phyloP scores from a whole-genome alignment of 2,797 vertebrate species.

The Enteromius mattozi region DNA sequence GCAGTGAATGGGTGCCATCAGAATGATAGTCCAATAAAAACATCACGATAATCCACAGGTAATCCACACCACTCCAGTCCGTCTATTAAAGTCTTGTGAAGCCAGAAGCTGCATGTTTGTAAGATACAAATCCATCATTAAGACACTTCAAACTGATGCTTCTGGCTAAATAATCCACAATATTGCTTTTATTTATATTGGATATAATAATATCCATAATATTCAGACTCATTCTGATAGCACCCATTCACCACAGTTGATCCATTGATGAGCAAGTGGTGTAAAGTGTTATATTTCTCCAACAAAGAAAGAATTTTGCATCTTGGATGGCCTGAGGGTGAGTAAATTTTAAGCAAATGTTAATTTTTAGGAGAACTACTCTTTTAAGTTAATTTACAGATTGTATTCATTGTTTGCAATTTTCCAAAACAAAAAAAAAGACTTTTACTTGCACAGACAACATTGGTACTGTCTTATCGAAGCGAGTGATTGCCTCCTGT shows the following conservation, averaged over 20 bases:
- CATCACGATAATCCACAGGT: neutral
- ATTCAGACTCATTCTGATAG: neutral
- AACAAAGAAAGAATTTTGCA: neutral
- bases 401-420: neutral
- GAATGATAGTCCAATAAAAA: neutral
- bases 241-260: neutral
- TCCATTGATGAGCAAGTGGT: neutral
- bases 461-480: neutral
- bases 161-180: neutral
- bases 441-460: constrained; percentile 8
- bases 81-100: neutral
- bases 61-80: neutral
- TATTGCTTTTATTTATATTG: neutral
- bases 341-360: neutral
- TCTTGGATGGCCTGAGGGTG: neutral
- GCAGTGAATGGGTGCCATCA: neutral
- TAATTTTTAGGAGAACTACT: neutral
- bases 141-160: neutral
- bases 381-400: neutral
- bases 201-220: too few relatives aligned
- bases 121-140: neutral
- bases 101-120: neutral
- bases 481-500: neutral
- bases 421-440: neutral
- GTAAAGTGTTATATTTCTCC: neutral